Conservation (phyloP, 2,888 invertebrate species). For the Archaeoteleia sp. region DNA sequence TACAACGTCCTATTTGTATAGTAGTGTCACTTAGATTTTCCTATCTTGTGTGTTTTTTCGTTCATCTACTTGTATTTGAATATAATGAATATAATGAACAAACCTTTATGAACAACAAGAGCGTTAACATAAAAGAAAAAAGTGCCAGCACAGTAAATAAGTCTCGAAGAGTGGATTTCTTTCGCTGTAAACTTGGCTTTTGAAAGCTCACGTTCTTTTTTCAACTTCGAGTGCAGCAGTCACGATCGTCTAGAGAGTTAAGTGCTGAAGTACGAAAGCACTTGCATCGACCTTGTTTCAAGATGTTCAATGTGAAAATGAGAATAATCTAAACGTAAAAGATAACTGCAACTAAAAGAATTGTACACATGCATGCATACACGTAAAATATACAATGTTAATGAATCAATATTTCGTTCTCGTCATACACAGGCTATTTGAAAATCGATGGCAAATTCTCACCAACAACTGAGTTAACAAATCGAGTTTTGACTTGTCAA, state of each 20-base stretch:
- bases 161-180: conserved; percentile 20
- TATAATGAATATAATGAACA: conserved; percentile 10
- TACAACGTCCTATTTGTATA: no score
- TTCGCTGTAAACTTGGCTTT: conserved; percentile 32
- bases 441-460: no score
- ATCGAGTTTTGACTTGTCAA: no score
- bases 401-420: no score
- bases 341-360: background rate
- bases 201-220: conserved; percentile 22
- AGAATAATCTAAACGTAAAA: conserved; percentile 11
- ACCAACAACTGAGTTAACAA: no score
- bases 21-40: background rate
- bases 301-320: conserved; percentile 21
- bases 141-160: conserved; percentile 22
- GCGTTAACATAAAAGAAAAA: conserved; percentile 20
- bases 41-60: conserved; percentile 2
- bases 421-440: no score
- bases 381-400: background rate
- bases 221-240: conserved; percentile 26
- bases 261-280: conserved; percentile 25
- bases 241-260: conserved; percentile 36
- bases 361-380: background rate
- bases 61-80: conserved; percentile 3
- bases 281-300: conserved; percentile 22
- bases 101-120: conserved; percentile 3